Base-by-base conservation (phyloP, 2,888 invertebrate genomes). In the Campoplex capitator region DNA sequence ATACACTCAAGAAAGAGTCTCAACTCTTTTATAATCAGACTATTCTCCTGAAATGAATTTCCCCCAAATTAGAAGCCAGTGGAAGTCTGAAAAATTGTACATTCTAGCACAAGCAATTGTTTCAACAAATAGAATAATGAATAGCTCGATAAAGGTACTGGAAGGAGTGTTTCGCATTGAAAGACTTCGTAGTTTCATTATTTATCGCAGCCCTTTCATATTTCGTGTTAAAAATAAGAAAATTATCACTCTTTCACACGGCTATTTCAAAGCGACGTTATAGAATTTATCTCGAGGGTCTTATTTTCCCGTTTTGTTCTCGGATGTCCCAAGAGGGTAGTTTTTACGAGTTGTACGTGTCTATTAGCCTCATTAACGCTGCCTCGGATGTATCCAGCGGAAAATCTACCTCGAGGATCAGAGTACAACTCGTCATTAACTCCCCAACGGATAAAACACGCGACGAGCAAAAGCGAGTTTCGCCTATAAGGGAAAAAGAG, bases 331-430 rank as follows among this genome's bases (percentile, higher is more conserved):
- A 88, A 88, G 90, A 86, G 89, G 90, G 87, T 88, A 84, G 87
- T 93, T 93, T 93, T 93, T 93, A 93, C 92, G 93, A 92, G 89
- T 88, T 70, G 88, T 93, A 93, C 93, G 93, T 93, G 93, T 93
- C 92, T 93, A 93, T 93, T 93, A 93, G 92, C 90, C 91, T 91
- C 93, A 92, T 93, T 92, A 92, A 84, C 81, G 83, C 74, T 85
- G 67, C 62, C 76, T 73, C 42, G 45, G 48, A 67, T 35, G 62
- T 70, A 56, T 70, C 71, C 56, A 58, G 68, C 9, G 74, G 51
- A 83, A 83, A 85, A 83, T 76, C 67, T 79, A 76, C 84, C 84
- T 88, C 71, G 23, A 6, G 65, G 56, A 74, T 45, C 77, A n/a
- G 58, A 58, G 51, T 65, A 82, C 77, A 79, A 70, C 54, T 86